phyloP scores from a whole-genome alignment of 2,113 vertebrate genomes.

The Gasterosteus nipponicus region DNA sequence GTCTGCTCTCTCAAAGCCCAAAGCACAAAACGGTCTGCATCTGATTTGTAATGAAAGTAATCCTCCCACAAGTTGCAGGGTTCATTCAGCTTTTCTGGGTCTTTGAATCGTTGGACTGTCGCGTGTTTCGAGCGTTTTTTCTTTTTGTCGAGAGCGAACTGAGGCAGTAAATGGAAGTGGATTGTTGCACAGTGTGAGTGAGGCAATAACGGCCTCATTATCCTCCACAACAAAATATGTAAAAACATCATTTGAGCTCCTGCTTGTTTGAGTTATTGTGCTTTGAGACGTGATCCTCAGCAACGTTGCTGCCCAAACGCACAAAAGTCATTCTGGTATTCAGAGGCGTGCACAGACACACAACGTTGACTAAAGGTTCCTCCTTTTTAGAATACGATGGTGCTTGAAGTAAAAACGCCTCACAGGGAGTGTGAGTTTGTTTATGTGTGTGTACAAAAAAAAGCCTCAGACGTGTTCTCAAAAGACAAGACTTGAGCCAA shows the following conservation, averaged over 20 bases:
- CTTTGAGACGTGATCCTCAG: conserved; percentile 43
- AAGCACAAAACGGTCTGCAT: background rate
- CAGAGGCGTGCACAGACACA: conserved; percentile 15
- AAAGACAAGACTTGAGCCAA: background rate
- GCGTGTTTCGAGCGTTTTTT: background rate
- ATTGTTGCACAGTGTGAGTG: conserved; percentile 28
- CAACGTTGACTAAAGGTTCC: conserved; percentile 20
- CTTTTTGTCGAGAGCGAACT: background rate
- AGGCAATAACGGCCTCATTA: conserved; percentile 59
- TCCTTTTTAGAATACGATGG: conserved; percentile 14
- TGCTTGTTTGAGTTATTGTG: conserved; percentile 59
- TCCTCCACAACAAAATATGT: conserved; percentile 47
- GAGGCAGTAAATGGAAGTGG: conserved; percentile 31
- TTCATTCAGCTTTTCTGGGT: background rate
- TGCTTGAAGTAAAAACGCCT: conserved; percentile 47
- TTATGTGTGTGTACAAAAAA: background rate
- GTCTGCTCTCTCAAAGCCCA: background rate
- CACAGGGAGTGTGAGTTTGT: background rate
- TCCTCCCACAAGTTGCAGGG: background rate
- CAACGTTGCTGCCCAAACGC: background rate
- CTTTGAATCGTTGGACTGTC: background rate
- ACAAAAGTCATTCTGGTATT: background rate
- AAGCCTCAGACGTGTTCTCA: no score
- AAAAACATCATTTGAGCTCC: conserved; percentile 39
- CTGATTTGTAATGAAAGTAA: background rate